These are phyloP conservation scores for Oryzias woworae DNA, from an alignment of 2,113 vertebrate genomes.

Conservation along the genomic window DNA sequence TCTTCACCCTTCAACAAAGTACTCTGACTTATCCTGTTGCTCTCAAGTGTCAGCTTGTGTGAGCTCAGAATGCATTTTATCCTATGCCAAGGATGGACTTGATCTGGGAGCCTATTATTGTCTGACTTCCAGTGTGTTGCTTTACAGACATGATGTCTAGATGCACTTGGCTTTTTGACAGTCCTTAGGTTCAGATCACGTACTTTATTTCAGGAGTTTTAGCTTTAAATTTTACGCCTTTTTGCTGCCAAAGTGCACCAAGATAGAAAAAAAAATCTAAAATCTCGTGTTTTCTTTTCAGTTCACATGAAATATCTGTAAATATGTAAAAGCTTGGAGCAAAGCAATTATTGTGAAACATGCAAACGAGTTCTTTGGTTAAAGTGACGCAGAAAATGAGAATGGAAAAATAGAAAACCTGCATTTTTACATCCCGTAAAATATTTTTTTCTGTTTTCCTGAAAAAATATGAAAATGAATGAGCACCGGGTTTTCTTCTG, in stretches of 20 bases:
- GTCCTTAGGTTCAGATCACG: no score
- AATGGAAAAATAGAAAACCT: background rate
- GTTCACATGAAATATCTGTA: no score
- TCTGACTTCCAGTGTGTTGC: background rate
- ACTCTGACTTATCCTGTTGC: constrained; percentile 18
- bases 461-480: constrained; percentile 21
- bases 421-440: background rate
- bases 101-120: constrained; percentile 12
- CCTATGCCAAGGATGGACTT: background rate
- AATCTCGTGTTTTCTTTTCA: no score
- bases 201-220: no score
- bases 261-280: no score
- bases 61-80: background rate
- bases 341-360: constrained; percentile 22
- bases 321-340: background rate
- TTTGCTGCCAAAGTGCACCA: no score
- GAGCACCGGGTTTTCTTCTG: background rate
- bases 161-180: no score
- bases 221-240: no score
- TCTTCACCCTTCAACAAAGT: constrained; percentile 4
- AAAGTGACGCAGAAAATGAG: constrained; percentile 3
- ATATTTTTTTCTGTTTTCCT: background rate
- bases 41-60: background rate
- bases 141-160: background rate
- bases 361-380: constrained; percentile 29